Evolutionary conservation across 1,140 invertebrate genomes (phyloP).

Genomic region (Drosophila navojoa): DNA sequence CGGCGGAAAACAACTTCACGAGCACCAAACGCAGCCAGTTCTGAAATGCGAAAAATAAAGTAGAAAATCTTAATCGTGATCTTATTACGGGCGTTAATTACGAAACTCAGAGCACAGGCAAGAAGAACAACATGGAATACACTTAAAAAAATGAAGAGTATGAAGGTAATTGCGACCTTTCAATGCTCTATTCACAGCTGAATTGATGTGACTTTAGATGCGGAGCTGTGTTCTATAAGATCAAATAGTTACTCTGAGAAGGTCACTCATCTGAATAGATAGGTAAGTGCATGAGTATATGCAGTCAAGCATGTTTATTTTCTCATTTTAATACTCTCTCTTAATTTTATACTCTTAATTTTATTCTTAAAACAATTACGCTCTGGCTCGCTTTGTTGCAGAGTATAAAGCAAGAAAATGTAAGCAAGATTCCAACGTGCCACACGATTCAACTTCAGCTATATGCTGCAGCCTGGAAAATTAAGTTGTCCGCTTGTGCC

Average conservation of each 20-base stretch:
- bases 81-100: slow-evolving; percentile 79
- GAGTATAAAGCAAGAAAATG: not conserved
- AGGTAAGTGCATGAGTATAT: too few species aligned
- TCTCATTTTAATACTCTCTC: too few species aligned
- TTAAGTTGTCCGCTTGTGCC: slow-evolving; percentile 50
- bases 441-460: slow-evolving; percentile 5
- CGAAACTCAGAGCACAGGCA: slow-evolving; percentile 51
- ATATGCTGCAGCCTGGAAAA: slow-evolving; percentile 57
- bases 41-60: slow-evolving; percentile 27
- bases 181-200: slow-evolving; percentile 3
- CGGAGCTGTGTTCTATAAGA: not conserved
- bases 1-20: slow-evolving; percentile 26
- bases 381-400: too few species aligned
- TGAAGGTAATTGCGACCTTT: not conserved
- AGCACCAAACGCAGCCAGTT: slow-evolving; percentile 17
- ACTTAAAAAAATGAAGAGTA: not conserved
- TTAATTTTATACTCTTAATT: too few species aligned
- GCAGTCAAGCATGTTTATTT: too few species aligned
- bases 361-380: too few species aligned
- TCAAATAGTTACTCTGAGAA: too few species aligned
- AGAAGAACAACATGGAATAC: not conserved
- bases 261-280: too few species aligned
- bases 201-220: slow-evolving; percentile 2
- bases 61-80: slow-evolving; percentile 74
- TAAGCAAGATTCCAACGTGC: not conserved